A percentile compares a stretch with the other conserved stretches of the same genome.
Evolutionary conservation across 1,140 invertebrate genomes (phyloP).

Genomic region (Venustaconcha ellipsiformis): DNA sequence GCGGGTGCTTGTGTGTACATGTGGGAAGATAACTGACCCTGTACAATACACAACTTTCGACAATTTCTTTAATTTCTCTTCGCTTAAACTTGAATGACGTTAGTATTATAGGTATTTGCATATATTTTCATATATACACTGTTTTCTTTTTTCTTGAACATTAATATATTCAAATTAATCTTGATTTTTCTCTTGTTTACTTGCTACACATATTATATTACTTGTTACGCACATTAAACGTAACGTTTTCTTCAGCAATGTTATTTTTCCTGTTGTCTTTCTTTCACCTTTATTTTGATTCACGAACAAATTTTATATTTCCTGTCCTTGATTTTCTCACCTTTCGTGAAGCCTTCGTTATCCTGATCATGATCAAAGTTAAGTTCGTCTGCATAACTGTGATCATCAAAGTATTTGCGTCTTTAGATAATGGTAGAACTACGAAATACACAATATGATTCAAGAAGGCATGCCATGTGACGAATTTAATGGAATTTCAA

Average conservation of each 20-base stretch:
- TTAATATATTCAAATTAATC: too few species aligned
- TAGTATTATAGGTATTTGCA: too few species aligned
- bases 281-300: conserved; percentile 3
- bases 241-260: not conserved
- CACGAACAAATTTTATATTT: conserved; percentile 38
- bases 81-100: too few species aligned
- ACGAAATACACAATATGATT: not conserved
- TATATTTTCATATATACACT: too few species aligned
- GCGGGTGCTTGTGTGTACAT: too few species aligned
- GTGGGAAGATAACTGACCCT: too few species aligned
- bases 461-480: not conserved
- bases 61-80: too few species aligned
- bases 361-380: conserved; percentile 49
- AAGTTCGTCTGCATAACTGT: conserved; percentile 43
- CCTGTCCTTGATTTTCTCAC: conserved; percentile 45
- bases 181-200: too few species aligned
- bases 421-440: conserved; percentile 43
- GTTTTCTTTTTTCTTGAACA: too few species aligned
- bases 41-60: too few species aligned
- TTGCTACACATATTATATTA: too few species aligned
- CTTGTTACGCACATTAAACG: too few species aligned
- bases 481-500: not conserved
- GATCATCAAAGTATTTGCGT: conserved; percentile 36
- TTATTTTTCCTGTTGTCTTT: conserved; percentile 23
- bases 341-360: conserved; percentile 41